phyloP scores from a whole-genome alignment of 2,888 invertebrate genomes.

The Drepanosiphum platanoidis region DNA sequence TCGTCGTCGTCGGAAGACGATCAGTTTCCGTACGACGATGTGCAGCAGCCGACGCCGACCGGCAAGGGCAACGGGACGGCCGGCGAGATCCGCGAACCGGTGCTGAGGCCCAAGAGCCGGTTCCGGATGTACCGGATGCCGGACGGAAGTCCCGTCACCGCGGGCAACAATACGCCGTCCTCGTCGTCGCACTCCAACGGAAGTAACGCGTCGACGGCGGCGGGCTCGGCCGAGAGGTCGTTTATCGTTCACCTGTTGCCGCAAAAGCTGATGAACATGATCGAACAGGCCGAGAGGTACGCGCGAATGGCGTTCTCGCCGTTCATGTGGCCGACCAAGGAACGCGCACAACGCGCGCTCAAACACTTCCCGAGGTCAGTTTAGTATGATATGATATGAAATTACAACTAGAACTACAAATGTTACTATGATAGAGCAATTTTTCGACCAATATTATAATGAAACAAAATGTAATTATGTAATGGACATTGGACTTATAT shows the following conservation, averaged over 20 bases:
- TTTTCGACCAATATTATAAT: too few relatives aligned
- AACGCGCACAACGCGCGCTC: constrained; percentile 53
- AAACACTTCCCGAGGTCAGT: constrained; percentile 53
- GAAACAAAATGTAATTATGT: too few relatives aligned
- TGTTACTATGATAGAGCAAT: too few relatives aligned
- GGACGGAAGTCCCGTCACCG: constrained; percentile 33
- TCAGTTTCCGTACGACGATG: constrained; percentile 51
- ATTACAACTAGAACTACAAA: too few relatives aligned
- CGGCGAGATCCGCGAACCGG: constrained; percentile 50
- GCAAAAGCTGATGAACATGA: constrained; percentile 79
- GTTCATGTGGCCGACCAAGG: constrained; percentile 63
- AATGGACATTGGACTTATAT: too few relatives aligned
- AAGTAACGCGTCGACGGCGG: background rate
- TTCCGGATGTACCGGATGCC: constrained; percentile 63
- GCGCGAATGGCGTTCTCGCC: constrained; percentile 72
- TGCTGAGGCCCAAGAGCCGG: constrained; percentile 57
- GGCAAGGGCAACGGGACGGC: constrained; percentile 15
- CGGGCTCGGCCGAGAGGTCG: constrained; percentile 65
- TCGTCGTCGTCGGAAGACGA: constrained; percentile 8
- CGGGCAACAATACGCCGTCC: background rate
- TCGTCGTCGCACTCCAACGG: background rate
- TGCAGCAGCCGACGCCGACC: background rate
- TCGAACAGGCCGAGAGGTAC: constrained; percentile 84
- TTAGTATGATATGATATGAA: background rate
- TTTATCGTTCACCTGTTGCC: constrained; percentile 83